Percentiles rank a stretch among this genome's conserved stretches.
Conservation (phyloP, 2,113 vertebrate genomes). For the Garra rufa region DNA sequence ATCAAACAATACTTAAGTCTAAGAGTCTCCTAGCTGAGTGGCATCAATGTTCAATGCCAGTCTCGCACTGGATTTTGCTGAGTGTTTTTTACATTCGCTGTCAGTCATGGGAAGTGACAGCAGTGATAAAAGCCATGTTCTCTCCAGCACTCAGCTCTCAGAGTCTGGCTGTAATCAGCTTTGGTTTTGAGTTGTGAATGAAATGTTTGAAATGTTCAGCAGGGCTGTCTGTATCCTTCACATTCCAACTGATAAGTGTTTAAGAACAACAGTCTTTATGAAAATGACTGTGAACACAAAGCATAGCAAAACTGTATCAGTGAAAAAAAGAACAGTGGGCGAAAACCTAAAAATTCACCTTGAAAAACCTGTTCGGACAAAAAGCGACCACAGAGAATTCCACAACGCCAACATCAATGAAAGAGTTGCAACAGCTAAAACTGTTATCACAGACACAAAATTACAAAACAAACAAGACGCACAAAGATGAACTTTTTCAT, state of each 20-base stretch:
- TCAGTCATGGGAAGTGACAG: neutral
- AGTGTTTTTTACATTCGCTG: neutral
- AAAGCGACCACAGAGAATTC: too few relatives aligned
- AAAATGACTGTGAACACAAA: too few relatives aligned
- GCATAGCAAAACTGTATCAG: too few relatives aligned
- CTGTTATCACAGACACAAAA: too few relatives aligned
- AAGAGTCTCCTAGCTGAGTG: neutral
- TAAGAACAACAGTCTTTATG: neutral
- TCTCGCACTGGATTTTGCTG: neutral
- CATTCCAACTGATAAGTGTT: neutral
- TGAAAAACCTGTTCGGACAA: neutral
- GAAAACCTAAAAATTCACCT: neutral
- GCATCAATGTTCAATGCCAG: neutral
- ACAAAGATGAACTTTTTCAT: too few relatives aligned
- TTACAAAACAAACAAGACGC: too few relatives aligned
- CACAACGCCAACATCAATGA: neutral
- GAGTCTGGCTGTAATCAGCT: neutral
- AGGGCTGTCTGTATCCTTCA: too few relatives aligned
- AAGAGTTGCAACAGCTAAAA: neutral
- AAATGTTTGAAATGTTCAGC: too few relatives aligned
- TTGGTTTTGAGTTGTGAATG: neutral
- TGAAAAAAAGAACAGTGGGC: too few relatives aligned
- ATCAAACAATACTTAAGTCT: neutral
- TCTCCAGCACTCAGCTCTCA: neutral
- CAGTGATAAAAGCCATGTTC: neutral